Percentiles rank a stretch among this genome's conserved stretches.
Evolutionary conservation across 2,888 invertebrate species (phyloP).

Genomic region (Carcina quercana): DNA sequence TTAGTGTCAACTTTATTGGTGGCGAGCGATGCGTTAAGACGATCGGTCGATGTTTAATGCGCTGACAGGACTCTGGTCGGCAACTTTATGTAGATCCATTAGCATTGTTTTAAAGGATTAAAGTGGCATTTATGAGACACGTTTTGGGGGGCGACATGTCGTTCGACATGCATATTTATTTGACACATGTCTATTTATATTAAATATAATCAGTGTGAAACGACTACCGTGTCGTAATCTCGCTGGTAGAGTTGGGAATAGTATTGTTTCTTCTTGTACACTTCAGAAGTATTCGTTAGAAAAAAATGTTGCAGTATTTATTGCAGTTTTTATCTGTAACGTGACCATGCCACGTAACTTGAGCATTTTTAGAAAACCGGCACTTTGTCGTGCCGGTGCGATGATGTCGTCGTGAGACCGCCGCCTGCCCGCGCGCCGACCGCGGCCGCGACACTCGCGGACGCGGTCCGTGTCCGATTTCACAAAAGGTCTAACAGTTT

Average conservation of each 20-base stretch:
- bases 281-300: no score
- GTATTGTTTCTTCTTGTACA: no score
- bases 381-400: no score
- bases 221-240: constrained; percentile 54
- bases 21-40: constrained; percentile 65
- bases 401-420: no score
- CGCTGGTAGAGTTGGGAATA: constrained; percentile 51
- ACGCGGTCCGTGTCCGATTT: constrained; percentile 55
- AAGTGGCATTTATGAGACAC: constrained; percentile 51
- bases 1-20: constrained; percentile 70
- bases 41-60: constrained; percentile 53
- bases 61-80: constrained; percentile 63
- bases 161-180: constrained; percentile 62
- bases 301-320: no score
- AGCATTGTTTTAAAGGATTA: constrained; percentile 74
- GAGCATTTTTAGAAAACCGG: no score
- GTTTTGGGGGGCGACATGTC: constrained; percentile 45
- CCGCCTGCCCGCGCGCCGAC: no score
- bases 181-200: constrained; percentile 59
- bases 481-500: constrained; percentile 57
- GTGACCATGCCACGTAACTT: no score
- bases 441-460: constrained; percentile 37
- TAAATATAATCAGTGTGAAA: constrained; percentile 58
- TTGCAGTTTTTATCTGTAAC: no score
- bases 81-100: constrained; percentile 65